phyloP scores from a whole-genome alignment of 1,140 invertebrate species.

The Drosophila rufa region DNA sequence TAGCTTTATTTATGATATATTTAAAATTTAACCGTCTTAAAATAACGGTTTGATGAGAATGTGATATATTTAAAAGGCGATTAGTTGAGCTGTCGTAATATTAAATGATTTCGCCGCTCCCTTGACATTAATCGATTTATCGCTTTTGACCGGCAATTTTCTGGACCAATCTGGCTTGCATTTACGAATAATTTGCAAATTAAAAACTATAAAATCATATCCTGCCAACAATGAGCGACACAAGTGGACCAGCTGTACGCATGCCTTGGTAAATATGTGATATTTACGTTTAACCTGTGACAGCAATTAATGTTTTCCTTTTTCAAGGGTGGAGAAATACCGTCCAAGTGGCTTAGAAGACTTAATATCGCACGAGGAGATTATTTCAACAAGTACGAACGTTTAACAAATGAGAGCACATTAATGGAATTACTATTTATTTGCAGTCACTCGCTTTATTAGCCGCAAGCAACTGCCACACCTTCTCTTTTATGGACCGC shows the following conservation, averaged over 20 bases:
- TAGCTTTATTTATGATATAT: background rate
- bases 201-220: background rate
- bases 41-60: background rate
- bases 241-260: conserved; percentile 54
- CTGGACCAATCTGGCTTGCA: conserved; percentile 1
- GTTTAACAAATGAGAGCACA: background rate
- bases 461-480: conserved; percentile 97
- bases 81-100: background rate
- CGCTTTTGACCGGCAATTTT: conserved; percentile 32
- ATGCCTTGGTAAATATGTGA: conserved; percentile 66
- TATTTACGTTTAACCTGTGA: background rate
- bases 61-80: background rate
- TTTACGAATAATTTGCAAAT: background rate
- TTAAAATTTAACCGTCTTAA: too few relatives aligned
- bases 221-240: conserved; percentile 53
- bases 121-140: conserved; percentile 31
- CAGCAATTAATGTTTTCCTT: background rate
- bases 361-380: conserved; percentile 98
- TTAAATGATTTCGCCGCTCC: background rate
- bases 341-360: conserved; percentile 95
- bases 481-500: conserved; percentile 98
- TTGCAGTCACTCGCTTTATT: conserved; percentile 96
- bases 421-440: background rate
- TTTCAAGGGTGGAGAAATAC: conserved; percentile 98
- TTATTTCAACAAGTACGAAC: conserved; percentile 92